A percentile compares a stretch with the other conserved stretches of the same genome.
phyloP scores from a whole-genome alignment of 2,888 invertebrate species.

The Euspilapteryx auroguttella region DNA sequence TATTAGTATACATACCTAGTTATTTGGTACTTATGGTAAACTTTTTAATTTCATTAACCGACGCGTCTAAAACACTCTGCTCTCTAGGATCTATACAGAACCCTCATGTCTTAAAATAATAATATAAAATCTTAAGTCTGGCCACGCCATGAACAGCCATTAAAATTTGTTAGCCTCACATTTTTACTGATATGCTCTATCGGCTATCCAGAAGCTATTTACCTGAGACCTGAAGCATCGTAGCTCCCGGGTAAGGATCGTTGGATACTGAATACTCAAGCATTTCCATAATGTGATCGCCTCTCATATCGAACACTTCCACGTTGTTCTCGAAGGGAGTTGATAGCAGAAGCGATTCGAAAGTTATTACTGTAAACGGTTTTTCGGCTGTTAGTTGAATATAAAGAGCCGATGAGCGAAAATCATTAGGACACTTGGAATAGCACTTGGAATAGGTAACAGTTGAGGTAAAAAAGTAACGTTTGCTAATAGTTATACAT shows the following conservation, averaged over 20 bases:
- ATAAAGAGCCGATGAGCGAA: neutral
- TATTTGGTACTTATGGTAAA: no score
- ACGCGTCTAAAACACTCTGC: no score
- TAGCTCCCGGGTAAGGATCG: constrained; percentile 35
- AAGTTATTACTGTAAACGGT: constrained; percentile 71
- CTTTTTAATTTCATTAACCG: no score
- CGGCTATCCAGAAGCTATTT: constrained; percentile 10
- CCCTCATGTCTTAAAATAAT: no score
- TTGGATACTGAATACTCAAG: constrained; percentile 59
- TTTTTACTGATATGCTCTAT: constrained; percentile 2
- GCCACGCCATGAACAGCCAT: neutral
- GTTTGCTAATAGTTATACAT: no score
- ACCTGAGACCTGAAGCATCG: constrained; percentile 66
- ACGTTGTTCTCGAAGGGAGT: constrained; percentile 78
- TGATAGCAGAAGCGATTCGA: constrained; percentile 67
- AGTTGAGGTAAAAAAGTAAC: no score
- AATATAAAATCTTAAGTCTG: no score
- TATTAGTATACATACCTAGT: no score
- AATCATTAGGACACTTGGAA: neutral
- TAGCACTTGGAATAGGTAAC: neutral
- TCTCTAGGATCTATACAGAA: no score
- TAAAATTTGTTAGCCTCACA: neutral
- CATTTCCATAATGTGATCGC: constrained; percentile 66
- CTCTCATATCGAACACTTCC: constrained; percentile 70
- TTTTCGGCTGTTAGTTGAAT: no score